Conservation (phyloP, 1,140 invertebrate species). For the Amphibalanus amphitrite region DNA sequence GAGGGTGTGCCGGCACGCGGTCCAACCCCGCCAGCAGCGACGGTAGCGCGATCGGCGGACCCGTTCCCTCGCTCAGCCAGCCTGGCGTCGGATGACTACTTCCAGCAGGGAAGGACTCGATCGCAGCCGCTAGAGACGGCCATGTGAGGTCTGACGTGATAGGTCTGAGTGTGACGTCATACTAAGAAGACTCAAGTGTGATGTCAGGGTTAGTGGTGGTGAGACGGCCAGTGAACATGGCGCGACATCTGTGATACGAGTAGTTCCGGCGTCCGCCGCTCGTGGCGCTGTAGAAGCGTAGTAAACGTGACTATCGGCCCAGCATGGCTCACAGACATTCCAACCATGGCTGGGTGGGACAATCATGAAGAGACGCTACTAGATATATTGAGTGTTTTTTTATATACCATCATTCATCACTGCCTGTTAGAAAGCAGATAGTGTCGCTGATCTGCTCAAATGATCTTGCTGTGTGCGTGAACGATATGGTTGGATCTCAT, state of each 20-base stretch:
- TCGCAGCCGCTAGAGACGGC: conserved; percentile 4
- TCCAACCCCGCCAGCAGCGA: not conserved
- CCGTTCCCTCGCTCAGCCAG: not conserved
- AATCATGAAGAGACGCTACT: too few species aligned
- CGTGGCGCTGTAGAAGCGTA: too few species aligned
- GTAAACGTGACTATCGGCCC: too few species aligned
- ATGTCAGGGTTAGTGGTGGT: not conserved
- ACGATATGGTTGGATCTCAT: not conserved
- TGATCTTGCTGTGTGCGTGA: not conserved
- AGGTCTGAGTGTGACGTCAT: too few species aligned
- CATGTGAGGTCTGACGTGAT: not conserved
- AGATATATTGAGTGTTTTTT: not conserved
- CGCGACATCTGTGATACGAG: not conserved
- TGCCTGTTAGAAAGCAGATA: not conserved
- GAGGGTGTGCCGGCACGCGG: not conserved
- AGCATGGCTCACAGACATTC: too few species aligned
- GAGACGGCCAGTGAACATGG: not conserved
- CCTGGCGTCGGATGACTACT: not conserved
- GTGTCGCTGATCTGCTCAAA: not conserved
- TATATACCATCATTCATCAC: not conserved
- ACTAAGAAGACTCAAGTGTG: too few species aligned
- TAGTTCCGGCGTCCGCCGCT: too few species aligned
- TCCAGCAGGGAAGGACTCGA: not conserved
- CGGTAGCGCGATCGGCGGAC: not conserved
- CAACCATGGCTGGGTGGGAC: too few species aligned